Conservation (phyloP, 2,888 invertebrate genomes). For the Dusona sp. region DNA sequence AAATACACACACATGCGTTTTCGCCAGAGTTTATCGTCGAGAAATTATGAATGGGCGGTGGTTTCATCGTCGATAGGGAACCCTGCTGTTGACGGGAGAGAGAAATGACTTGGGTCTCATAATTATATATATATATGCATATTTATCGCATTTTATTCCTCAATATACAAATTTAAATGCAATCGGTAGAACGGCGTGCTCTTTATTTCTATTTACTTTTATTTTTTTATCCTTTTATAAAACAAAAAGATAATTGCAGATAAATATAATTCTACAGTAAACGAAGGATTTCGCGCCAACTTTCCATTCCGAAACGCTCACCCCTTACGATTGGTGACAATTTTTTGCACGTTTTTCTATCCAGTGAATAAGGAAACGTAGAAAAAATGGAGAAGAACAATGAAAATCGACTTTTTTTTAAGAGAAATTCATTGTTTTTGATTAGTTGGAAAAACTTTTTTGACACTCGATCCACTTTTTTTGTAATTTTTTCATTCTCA, state of each 20-base stretch:
- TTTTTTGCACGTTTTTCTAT: too few species aligned
- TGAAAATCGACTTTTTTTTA: too few species aligned
- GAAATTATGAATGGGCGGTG: conserved; percentile 77
- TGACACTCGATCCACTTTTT: too few species aligned
- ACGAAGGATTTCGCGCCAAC: not conserved
- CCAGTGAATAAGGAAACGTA: too few species aligned
- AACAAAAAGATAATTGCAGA: too few species aligned
- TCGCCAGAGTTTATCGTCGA: conserved; percentile 66
- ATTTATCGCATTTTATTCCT: not conserved
- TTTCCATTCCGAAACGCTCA: not conserved
- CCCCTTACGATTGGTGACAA: not conserved
- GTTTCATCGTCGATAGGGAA: conserved; percentile 44
- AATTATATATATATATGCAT: conserved; percentile 5
- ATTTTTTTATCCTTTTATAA: too few species aligned
- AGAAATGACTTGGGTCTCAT: conserved; percentile 22
- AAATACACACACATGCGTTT: conserved; percentile 20
- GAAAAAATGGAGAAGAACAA: too few species aligned
- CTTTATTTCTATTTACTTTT: not conserved
- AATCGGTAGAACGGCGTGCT: not conserved
- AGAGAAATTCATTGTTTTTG: too few species aligned
- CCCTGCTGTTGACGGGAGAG: conserved; percentile 27
- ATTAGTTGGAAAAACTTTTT: too few species aligned
- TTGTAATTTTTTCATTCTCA: too few species aligned
- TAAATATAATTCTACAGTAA: too few species aligned
- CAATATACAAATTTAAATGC: not conserved